Evolutionary conservation across 1,140 invertebrate genomes (phyloP).

Genomic region (Cyrtorhinus lividipennis): DNA sequence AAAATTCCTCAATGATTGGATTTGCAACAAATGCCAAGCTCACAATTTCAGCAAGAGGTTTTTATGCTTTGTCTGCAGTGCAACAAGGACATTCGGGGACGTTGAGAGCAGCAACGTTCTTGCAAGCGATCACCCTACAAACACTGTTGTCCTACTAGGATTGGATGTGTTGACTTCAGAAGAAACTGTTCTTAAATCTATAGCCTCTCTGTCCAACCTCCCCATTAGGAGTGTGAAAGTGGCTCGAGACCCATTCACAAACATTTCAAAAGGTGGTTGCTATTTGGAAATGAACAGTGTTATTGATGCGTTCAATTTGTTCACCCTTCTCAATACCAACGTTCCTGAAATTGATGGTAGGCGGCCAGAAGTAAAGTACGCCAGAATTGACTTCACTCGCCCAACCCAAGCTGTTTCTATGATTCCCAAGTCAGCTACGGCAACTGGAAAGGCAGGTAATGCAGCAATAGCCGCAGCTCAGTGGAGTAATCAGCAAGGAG

Average conservation of each 20-base stretch:
- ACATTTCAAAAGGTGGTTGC: constrained; percentile 65
- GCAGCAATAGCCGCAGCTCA: constrained; percentile 34
- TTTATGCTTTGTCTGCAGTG: constrained; percentile 77
- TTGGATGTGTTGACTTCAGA: constrained; percentile 73
- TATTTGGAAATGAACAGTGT: constrained; percentile 72
- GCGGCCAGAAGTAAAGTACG: constrained; percentile 41
- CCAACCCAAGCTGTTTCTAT: constrained; percentile 17
- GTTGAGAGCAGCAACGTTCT: constrained; percentile 64
- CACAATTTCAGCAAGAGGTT: constrained; percentile 85
- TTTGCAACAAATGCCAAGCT: constrained; percentile 60
- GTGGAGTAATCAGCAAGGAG: constrained; percentile 26
- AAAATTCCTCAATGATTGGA: constrained; percentile 24
- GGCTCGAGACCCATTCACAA: constrained; percentile 61
- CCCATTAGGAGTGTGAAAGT: constrained; percentile 65
- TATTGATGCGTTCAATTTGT: constrained; percentile 66
- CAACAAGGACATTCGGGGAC: constrained; percentile 56
- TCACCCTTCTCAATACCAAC: constrained; percentile 47
- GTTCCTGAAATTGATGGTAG: constrained; percentile 49
- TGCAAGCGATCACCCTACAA: constrained; percentile 73
- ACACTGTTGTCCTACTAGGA: constrained; percentile 76
- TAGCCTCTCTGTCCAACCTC: constrained; percentile 44
- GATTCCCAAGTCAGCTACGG: constrained; percentile 13
- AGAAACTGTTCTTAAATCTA: constrained; percentile 58
- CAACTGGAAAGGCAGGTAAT: constrained; percentile 29
- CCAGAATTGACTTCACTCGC: constrained; percentile 37